Conservation (phyloP, 1,140 invertebrate species). For the Cyrtorhinus lividipennis region DNA sequence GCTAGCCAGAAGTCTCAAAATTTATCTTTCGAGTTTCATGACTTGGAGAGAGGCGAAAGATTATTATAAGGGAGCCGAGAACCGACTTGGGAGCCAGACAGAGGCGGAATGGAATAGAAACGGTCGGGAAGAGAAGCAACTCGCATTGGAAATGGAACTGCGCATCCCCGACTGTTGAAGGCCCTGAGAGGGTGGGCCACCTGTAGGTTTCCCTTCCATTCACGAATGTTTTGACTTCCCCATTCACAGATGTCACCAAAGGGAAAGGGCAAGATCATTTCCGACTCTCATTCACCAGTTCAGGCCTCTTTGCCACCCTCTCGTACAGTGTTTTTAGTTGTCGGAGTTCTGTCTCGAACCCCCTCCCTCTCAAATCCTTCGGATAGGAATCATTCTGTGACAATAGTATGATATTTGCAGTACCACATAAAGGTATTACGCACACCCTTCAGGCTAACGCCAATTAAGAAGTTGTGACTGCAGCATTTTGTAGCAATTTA, state of each 20-base stretch:
- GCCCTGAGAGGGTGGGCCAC: neutral
- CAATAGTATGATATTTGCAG: no score
- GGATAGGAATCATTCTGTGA: no score
- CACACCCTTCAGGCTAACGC: no score
- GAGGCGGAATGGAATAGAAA: slow-evolving; percentile 16
- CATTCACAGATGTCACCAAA: slow-evolving; percentile 16
- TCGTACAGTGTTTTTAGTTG: neutral
- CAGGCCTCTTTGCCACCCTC: neutral
- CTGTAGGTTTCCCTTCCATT: slow-evolving; percentile 15
- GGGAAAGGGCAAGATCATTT: neutral
- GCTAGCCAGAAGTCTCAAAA: no score
- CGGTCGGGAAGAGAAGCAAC: neutral
- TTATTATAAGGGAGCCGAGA: no score
- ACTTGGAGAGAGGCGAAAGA: neutral
- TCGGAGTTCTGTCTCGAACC: no score
- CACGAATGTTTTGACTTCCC: slow-evolving; percentile 5
- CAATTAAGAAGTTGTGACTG: no score
- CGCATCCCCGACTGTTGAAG: slow-evolving; percentile 10
- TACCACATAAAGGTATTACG: no score
- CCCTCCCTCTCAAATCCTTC: no score
- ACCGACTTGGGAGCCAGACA: neutral
- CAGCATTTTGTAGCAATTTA: no score
- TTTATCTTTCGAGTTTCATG: no score
- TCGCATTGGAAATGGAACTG: slow-evolving; percentile 19
- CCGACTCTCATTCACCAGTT: neutral